Evolutionary conservation across 1,140 invertebrate species (phyloP), one percentile per base, ranked within the genome.

Genomic region (Cecropterus lyciades): DNA sequence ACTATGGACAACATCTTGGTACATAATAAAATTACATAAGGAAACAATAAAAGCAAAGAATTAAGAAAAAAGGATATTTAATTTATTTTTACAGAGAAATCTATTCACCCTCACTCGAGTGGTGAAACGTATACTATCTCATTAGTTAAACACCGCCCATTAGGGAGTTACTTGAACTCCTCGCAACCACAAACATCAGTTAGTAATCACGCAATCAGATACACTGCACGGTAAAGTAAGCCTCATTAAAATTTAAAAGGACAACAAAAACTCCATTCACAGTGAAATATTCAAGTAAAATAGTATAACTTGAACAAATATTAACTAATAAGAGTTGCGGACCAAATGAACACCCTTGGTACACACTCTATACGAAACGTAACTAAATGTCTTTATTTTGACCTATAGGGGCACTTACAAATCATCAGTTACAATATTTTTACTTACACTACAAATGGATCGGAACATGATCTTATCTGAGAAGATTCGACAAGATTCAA

Each of bases 181-280:
- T 62, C 33, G 14, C 9, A 51, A 60, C 57, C 45, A 15, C 46
- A 40, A 62, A 49, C 46, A 62, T 62, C 46, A 40, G 46, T 51
- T 49, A 62, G 16, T 43, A 40, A 62, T 62, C 57, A 62, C 57
- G 57, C 57, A 62, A 62, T 49, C 57, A 37, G 57, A 62, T 62
- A 62, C 17, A 49, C 14, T 48, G 45, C 14, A 20, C 45, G 45
- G 56, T 49, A 60, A 57, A 60, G 27, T 46, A 20, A 37, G 14
- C 15, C 45, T 60, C 45, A 17, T 37, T 59, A 9, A 33, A 60
- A 49, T 48, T 49, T 33, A 49, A 48, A n/a, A 16, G 15, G 30
- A 57, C 8, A 33, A 52, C 6, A 52, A 8, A 33, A 10, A n/a
- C n/a, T 15, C 0, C 11, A 3, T 0, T 40, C 10, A 33, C 30